Conservation (phyloP, 2,797 vertebrate species). For the Buphagus erythrorhynchus region DNA sequence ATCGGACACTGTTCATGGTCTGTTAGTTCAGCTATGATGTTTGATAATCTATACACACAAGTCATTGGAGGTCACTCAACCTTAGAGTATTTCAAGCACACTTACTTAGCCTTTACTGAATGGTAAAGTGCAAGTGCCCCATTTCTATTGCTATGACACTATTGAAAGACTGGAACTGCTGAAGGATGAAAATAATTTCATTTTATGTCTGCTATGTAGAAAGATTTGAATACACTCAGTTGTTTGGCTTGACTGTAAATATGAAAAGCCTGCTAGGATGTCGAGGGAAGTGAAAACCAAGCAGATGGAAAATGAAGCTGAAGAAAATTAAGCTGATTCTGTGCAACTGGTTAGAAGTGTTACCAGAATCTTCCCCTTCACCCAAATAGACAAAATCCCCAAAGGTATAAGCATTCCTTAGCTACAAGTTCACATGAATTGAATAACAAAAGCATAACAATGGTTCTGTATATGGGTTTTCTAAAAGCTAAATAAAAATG, state of each 20-base stretch:
- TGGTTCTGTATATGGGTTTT: not conserved
- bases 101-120: constrained; percentile 66
- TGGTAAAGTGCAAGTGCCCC: constrained; percentile 19
- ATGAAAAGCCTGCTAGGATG: not conserved
- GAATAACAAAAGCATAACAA: not conserved
- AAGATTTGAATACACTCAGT: constrained; percentile 39
- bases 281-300: not conserved
- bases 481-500: not conserved
- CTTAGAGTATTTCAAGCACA: constrained; percentile 54
- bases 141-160: constrained; percentile 26
- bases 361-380: not conserved
- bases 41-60: constrained; percentile 74
- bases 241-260: constrained; percentile 36
- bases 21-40: constrained; percentile 73
- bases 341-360: not conserved
- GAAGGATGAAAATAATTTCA: constrained; percentile 61
- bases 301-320: constrained; percentile 3
- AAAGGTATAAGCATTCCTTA: not conserved
- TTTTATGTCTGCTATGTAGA: constrained; percentile 26
- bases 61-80: constrained; percentile 68
- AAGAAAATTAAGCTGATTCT: not conserved
- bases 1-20: constrained; percentile 66
- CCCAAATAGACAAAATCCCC: not conserved
- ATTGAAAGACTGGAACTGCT: constrained; percentile 12
- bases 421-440: not conserved